Evolutionary conservation across 2,888 invertebrate species (phyloP), one percentile per base, ranked within the genome.

Genomic region (Dione juno): DNA sequence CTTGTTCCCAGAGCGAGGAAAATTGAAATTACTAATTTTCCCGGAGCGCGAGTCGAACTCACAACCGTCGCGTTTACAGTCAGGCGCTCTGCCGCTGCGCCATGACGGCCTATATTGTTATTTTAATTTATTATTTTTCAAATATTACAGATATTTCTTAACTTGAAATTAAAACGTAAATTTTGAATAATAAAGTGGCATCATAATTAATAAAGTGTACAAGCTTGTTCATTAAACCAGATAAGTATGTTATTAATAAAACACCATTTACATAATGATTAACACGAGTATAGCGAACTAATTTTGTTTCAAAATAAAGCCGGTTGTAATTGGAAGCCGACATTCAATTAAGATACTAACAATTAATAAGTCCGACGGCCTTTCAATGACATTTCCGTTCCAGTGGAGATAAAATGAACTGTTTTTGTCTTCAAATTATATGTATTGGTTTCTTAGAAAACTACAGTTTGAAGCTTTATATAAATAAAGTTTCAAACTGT

Each of bases 341-440:
- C 64, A 64, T 64, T 64, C 50, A 64, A 64, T 64, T 64, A 64
- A 64, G 64, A 64, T 64, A 64, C 64, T 64, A 64, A 64, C 64
- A 64, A 52, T 64, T 64, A 64, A 52, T 64, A 64, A 50, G 52
- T 64, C 64, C 40, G 50, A 64, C 52, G 64, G 50, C 61, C 50
- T 64, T 64, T 40, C 64, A 64, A 52, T 19, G 64, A 64, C 64
- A 64, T 64, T 64, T 64, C 64, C 64, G 64, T 64, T 64, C 50
- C 52, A 52, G 13, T 40, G 64, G 53, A 54, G 66, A 43, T 28
- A 43, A 41, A 53, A 53, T 19, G 52, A 35, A 53, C n/a, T 21
- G 53, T 65, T 53, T 65, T 65, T 52, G 41, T 52, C 41, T 53
- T 28, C 21, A n/a, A 53, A 65, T 54, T 54, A 37, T 37, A 57